These are phyloP conservation scores for Scotopteryx bipunctaria DNA, from an alignment of 2,888 invertebrate species.

Conservation along the genomic window DNA sequence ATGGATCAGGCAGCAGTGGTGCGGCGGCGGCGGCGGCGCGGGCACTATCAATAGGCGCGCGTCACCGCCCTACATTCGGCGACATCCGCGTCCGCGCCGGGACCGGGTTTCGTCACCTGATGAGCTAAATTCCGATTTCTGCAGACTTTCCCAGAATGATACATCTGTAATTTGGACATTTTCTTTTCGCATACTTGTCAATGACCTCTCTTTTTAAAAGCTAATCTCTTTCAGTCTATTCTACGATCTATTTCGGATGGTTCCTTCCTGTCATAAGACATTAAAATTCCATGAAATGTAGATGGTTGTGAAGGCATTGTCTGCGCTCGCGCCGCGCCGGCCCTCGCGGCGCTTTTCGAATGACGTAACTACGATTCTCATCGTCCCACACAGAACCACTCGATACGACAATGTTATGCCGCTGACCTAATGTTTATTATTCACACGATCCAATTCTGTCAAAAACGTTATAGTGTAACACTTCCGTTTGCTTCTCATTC, in stretches of 20 bases:
- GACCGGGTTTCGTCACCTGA: conserved; percentile 66
- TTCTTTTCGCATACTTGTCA: not conserved
- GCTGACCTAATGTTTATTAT: conserved; percentile 64
- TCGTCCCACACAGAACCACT: conserved; percentile 50
- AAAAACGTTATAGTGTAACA: conserved; percentile 54
- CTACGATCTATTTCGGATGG: not conserved
- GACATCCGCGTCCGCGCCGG: conserved; percentile 46
- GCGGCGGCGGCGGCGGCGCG: conserved; percentile 12
- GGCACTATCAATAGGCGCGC: conserved; percentile 71
- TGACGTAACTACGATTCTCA: conserved; percentile 51
- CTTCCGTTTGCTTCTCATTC: conserved; percentile 55
- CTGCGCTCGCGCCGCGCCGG: conserved; percentile 44
- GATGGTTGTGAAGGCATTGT: conserved; percentile 46
- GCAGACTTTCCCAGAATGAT: conserved; percentile 10
- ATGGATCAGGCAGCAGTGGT: not conserved
- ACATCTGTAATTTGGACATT: not conserved
- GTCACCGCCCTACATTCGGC: conserved; percentile 71
- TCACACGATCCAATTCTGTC: conserved; percentile 70
- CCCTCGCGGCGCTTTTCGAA: conserved; percentile 37
- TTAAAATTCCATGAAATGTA: not conserved
- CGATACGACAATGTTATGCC: conserved; percentile 53
- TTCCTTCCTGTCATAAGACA: not conserved
- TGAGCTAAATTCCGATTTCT: conserved; percentile 66
- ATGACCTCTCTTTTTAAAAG: not conserved
- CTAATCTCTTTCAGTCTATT: not conserved